These are phyloP conservation scores for Bugula neritina DNA, from an alignment of 2,888 invertebrate genomes.

Conservation along the genomic window DNA sequence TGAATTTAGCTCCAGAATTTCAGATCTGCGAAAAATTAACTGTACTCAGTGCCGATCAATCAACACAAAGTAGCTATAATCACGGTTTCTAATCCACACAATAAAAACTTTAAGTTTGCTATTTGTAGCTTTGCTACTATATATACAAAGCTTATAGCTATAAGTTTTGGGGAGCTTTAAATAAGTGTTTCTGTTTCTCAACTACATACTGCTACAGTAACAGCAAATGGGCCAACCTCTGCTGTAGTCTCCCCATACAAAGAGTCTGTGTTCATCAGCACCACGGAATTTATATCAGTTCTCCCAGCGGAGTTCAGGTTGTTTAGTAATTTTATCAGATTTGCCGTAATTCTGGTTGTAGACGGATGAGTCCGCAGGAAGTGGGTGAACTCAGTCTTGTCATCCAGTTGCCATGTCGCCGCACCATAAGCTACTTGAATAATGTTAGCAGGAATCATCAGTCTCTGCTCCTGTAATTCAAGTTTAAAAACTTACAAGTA, in stretches of 20 bases:
- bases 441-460: conserved; percentile 6
- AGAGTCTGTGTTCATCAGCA: not conserved
- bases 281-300: not conserved
- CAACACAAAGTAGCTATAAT: no score
- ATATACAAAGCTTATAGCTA: no score
- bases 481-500: no score
- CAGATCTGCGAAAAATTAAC: no score
- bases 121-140: no score
- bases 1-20: not conserved
- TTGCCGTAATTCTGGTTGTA: not conserved
- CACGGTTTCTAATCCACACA: no score
- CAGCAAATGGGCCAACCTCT: no score
- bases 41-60: no score
- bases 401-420: not conserved
- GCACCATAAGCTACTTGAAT: conserved; percentile 11
- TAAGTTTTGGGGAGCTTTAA: no score
- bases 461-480: not conserved
- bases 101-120: no score
- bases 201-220: no score
- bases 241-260: not conserved
- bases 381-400: not conserved
- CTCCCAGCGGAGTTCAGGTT: not conserved
- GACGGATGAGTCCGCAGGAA: not conserved
- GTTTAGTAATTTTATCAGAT: not conserved
- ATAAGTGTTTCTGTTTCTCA: no score